Percentiles rank a stretch among this genome's conserved stretches.
Evolutionary conservation across 2,113 vertebrate genomes (phyloP).

Genomic region (Takifugu bimaculatus): DNA sequence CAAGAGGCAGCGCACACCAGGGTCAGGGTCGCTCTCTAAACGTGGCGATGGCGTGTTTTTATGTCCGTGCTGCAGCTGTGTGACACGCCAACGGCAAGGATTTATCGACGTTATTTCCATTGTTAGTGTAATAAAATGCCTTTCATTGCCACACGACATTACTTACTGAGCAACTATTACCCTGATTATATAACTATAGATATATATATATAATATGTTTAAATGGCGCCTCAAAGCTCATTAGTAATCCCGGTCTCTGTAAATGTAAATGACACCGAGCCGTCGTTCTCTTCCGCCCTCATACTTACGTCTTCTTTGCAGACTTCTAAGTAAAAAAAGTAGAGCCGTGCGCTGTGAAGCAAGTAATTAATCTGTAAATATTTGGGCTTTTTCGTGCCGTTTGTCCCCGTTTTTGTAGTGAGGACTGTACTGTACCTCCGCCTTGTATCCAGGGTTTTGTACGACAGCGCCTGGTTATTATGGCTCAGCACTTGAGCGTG

Average conservation of each 20-base stretch:
- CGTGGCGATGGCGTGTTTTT: slow-evolving; percentile 7
- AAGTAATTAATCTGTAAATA: slow-evolving; percentile 53
- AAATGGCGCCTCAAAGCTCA: no score
- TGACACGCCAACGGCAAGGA: no score
- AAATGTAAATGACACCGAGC: no score
- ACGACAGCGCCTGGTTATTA: slow-evolving; percentile 54
- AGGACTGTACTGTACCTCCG: slow-evolving; percentile 55
- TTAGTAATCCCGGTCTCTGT: no score
- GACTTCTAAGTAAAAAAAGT: slow-evolving; percentile 24
- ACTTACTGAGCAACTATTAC: no score
- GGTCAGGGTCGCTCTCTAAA: slow-evolving; percentile 3
- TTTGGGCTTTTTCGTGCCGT: slow-evolving; percentile 36
- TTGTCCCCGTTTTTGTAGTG: slow-evolving; percentile 40
- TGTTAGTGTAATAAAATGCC: no score
- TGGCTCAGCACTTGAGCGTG: slow-evolving; percentile 62
- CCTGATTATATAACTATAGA: no score
- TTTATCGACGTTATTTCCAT: no score
- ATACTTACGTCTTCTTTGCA: not conserved
- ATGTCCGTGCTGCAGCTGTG: no score
- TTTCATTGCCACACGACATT: no score
- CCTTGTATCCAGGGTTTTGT: slow-evolving; percentile 40
- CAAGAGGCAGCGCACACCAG: slow-evolving; percentile 49
- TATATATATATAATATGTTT: no score
- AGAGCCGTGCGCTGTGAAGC: slow-evolving; percentile 44
- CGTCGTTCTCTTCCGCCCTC: slow-evolving; percentile 1